These are phyloP conservation scores for Morbakka virulenta DNA, from an alignment of 30 jellyfish, hydroid and myxozoan genomes.

Conservation along the genomic window DNA sequence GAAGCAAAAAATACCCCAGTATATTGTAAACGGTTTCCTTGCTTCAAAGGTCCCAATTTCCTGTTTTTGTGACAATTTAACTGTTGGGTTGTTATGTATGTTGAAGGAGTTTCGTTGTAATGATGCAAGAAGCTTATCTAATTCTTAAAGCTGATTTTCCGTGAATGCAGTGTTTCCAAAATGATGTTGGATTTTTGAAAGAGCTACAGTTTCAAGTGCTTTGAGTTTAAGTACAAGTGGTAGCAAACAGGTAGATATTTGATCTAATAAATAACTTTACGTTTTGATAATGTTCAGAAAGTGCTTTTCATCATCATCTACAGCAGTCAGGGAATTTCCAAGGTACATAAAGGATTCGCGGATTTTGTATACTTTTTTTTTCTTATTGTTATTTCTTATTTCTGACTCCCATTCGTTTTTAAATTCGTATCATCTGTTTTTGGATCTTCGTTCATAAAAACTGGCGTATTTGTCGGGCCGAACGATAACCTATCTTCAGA, in stretches of 20 bases:
- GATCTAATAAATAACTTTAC: too few species aligned
- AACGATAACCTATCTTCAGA: too few species aligned
- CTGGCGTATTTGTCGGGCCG: slow-evolving; percentile 12
- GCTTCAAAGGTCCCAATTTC: too few species aligned
- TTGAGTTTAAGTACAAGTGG: background rate
- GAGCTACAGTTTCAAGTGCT: too few species aligned
- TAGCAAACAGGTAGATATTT: background rate
- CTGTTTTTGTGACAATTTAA: too few species aligned
- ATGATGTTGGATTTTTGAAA: too few species aligned
- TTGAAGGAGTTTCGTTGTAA: slow-evolving; percentile 6
- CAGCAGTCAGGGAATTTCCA: slow-evolving; percentile 10
- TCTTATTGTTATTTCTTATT: background rate
- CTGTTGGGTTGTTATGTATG: slow-evolving; percentile 15
- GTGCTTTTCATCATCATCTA: background rate
- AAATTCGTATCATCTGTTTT: slow-evolving; percentile 1
- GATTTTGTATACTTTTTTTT: slow-evolving; percentile 7
- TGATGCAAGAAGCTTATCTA: slow-evolving; percentile 4
- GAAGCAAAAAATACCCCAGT: too few species aligned
- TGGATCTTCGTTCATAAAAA: slow-evolving; percentile 4
- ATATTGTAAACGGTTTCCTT: too few species aligned
- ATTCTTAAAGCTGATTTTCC: slow-evolving; percentile 20
- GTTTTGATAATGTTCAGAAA: slow-evolving; percentile 4
- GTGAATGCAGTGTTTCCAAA: slow-evolving; percentile 19
- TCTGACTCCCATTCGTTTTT: slow-evolving; percentile 1
- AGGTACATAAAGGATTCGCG: too few species aligned